Evolutionary conservation across 1,140 invertebrate genomes (phyloP).

Genomic region (Elymnias hypermnestra): DNA sequence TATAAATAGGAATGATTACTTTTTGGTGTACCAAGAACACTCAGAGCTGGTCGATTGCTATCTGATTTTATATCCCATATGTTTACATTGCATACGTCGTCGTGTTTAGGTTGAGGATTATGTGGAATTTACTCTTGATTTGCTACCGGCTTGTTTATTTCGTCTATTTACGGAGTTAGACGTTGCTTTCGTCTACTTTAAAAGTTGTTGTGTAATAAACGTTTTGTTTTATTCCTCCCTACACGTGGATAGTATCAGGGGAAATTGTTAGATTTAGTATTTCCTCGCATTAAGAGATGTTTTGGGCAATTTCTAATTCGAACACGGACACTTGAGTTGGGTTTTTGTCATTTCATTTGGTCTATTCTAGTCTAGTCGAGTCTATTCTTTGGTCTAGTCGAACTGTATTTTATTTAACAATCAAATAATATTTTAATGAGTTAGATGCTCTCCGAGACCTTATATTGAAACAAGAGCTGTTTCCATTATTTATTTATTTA

Average conservation of each 20-base stretch:
- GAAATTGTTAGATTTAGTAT: neutral
- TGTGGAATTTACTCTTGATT: neutral
- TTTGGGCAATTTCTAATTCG: no score
- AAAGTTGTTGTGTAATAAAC: neutral
- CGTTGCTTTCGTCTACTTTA: neutral
- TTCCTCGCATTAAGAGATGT: no score
- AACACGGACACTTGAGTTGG: no score
- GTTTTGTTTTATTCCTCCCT: neutral
- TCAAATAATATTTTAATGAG: no score
- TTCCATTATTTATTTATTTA: no score
- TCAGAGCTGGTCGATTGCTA: neutral
- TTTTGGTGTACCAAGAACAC: neutral
- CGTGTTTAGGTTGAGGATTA: constrained; percentile 4
- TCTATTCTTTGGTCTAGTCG: no score
- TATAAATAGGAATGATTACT: no score
- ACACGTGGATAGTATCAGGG: neutral
- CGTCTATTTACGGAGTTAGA: constrained; percentile 2
- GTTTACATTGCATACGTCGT: constrained; percentile 11
- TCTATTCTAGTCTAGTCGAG: no score
- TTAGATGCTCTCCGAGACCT: no score
- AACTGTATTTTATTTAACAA: no score
- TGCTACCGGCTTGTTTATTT: constrained; percentile 10
- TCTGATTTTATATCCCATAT: constrained; percentile 10
- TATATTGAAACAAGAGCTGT: no score
- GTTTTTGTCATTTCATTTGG: no score